phyloP scores from a whole-genome alignment of 1,140 invertebrate genomes.

The Laupala kohalensis region DNA sequence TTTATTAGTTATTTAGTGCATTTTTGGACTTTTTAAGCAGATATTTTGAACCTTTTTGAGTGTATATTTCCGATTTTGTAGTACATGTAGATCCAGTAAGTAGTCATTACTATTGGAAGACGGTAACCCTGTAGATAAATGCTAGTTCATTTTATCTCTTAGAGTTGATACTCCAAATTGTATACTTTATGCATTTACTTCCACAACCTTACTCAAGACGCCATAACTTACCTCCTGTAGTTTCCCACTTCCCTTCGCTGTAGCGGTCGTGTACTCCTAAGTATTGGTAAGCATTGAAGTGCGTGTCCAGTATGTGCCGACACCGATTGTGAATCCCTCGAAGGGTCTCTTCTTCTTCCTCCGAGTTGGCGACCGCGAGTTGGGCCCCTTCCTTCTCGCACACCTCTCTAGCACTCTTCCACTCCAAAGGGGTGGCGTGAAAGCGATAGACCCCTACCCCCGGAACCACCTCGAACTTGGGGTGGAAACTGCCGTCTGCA shows the following conservation, averaged over 20 bases:
- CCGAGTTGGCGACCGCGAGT: conserved; percentile 28
- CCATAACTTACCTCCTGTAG: neutral
- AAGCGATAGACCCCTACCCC: conserved; percentile 28
- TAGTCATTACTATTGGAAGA: too few relatives aligned
- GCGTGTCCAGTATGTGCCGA: neutral
- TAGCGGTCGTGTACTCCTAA: neutral
- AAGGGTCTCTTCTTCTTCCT: neutral
- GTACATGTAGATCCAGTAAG: too few relatives aligned
- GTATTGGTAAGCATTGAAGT: neutral
- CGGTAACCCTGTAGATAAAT: too few relatives aligned
- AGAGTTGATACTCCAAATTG: too few relatives aligned
- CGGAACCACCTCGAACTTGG: neutral
- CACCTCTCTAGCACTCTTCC: conserved; percentile 28
- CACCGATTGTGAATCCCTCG: neutral
- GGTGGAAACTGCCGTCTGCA: neutral
- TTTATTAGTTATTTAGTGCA: too few relatives aligned
- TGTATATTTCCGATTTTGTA: too few relatives aligned
- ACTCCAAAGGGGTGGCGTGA: conserved; percentile 24
- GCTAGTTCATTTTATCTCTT: too few relatives aligned
- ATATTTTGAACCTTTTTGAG: too few relatives aligned
- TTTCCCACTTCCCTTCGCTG: neutral
- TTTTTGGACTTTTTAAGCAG: too few relatives aligned
- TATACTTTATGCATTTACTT: too few relatives aligned
- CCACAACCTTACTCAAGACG: too few relatives aligned
- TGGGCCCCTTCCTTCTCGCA: conserved; percentile 30